These are phyloP conservation scores for Halcyon senegalensis DNA, from an alignment of 2,113 vertebrate species.

Conservation along the genomic window DNA sequence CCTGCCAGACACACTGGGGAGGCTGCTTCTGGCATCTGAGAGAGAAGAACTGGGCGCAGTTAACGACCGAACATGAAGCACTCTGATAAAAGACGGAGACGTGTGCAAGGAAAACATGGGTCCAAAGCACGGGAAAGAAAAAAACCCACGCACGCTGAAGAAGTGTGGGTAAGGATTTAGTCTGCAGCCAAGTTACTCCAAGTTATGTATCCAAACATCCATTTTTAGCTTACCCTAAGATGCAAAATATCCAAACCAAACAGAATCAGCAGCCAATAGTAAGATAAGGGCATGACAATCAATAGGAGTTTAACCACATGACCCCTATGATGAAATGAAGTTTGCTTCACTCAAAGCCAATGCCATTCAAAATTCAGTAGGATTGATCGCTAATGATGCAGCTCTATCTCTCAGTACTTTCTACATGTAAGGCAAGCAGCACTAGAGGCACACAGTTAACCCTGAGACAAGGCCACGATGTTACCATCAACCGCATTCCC, in stretches of 20 bases:
- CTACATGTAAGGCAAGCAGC: neutral
- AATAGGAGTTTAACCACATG: neutral
- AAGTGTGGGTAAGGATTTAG: neutral
- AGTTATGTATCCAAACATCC: neutral
- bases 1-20: rapidly evolving
- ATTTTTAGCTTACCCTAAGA: neutral
- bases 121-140: neutral
- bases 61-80: neutral
- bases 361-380: neutral
- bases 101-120: neutral
- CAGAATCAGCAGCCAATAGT: neutral
- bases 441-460: neutral
- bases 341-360: neutral
- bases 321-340: neutral
- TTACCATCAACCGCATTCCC: neutral
- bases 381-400: neutral
- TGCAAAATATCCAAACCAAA: neutral
- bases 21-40: neutral
- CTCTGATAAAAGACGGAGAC: neutral
- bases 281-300: neutral
- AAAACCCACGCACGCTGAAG: rapidly evolving
- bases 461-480: neutral
- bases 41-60: neutral
- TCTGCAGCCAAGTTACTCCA: neutral
- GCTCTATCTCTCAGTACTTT: neutral